Base-by-base conservation (phyloP, 2,113 vertebrate genomes). In the Callocephalon fimbriatum region DNA sequence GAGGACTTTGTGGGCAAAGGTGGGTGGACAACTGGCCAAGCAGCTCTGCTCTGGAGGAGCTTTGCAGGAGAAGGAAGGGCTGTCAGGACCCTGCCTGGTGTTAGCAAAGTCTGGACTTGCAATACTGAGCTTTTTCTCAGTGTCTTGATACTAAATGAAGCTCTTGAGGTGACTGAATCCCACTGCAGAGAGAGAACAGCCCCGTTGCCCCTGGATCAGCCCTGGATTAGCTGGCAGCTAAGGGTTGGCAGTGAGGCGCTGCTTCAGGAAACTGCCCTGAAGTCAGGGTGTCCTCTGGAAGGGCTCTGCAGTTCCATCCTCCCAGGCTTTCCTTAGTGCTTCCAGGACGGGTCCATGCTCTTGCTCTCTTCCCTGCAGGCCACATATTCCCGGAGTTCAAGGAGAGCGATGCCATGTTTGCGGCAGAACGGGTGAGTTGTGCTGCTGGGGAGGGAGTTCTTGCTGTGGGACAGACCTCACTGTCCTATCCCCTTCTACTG, bases 341-440 rank as follows among this genome's bases (percentile, higher is more conserved):
- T 25, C 40, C 31, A 27, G 65, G 27, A 48, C 25, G 29, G 42
- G 65, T 37, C n/a, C 38, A 16, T 0, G 1, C 16, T 87, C 44
- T 14, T 1, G 2, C 31, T 68, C 66, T 31, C 38, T 72, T 45
- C 86, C 93, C 63, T 20, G 5, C 93, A 99, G 99, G 99, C 94
- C 99, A 99, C 0, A 98, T 99, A 54, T 99, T 99, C 94, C 99
- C 99, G 0, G 99, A 99, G 89, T 99, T 99, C 96, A 99, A 99
- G 94, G 99, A 99, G 97, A 99, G 99, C 0, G 99, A 99, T 15
- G 99, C 99, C 53, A 99, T 99, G 99, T 99, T 99, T 40, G 99
- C 99, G 16, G 99, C 99, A 0, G 99, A 99, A 91, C 98, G 99
- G 97, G 99, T 99, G 94, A 99, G 99, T 85, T 35, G 61, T 59